Evolutionary conservation across 2,888 invertebrate genomes (phyloP).

Genomic region (Eupithecia insigniata): DNA sequence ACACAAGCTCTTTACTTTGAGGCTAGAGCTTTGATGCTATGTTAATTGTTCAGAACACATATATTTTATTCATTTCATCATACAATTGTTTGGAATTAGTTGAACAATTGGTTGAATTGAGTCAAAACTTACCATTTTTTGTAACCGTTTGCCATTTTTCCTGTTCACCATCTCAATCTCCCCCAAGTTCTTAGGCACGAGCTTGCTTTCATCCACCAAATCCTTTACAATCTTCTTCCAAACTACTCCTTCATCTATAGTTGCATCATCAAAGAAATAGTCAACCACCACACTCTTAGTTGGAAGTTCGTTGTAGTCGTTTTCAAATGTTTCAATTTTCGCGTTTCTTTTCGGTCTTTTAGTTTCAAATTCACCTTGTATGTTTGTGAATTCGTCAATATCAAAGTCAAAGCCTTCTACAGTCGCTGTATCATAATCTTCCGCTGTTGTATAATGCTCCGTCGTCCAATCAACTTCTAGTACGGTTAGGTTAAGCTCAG

Average conservation of each 20-base stretch:
- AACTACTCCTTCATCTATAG: slow-evolving; percentile 31
- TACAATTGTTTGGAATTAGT: background rate
- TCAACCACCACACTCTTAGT: slow-evolving; percentile 56
- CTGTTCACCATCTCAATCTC: slow-evolving; percentile 61
- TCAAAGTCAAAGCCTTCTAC: slow-evolving; percentile 52
- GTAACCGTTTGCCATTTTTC: slow-evolving; percentile 35
- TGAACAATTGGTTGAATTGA: background rate
- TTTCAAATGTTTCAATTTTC: slow-evolving; percentile 43
- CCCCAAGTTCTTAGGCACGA: slow-evolving; percentile 54
- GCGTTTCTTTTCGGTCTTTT: slow-evolving; percentile 48
- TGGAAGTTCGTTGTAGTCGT: slow-evolving; percentile 58
- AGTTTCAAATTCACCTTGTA: slow-evolving; percentile 52
- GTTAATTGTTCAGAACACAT: too few relatives aligned
- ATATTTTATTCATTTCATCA: background rate
- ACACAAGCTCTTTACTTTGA: too few relatives aligned
- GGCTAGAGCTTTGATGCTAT: too few relatives aligned
- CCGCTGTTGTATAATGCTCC: slow-evolving; percentile 60
- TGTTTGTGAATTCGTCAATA: slow-evolving; percentile 55
- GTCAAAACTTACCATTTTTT: slow-evolving; percentile 47
- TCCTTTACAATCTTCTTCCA: slow-evolving; percentile 55
- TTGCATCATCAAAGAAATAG: slow-evolving; percentile 61
- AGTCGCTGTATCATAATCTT: slow-evolving; percentile 54
- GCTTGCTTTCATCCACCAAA: slow-evolving; percentile 60
- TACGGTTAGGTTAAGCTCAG: slow-evolving; percentile 65
- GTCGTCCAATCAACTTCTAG: slow-evolving; percentile 58